These are phyloP conservation scores for Neotragus moschatus DNA, from an alignment of 2,113 vertebrate genomes.

Conservation along the genomic window DNA sequence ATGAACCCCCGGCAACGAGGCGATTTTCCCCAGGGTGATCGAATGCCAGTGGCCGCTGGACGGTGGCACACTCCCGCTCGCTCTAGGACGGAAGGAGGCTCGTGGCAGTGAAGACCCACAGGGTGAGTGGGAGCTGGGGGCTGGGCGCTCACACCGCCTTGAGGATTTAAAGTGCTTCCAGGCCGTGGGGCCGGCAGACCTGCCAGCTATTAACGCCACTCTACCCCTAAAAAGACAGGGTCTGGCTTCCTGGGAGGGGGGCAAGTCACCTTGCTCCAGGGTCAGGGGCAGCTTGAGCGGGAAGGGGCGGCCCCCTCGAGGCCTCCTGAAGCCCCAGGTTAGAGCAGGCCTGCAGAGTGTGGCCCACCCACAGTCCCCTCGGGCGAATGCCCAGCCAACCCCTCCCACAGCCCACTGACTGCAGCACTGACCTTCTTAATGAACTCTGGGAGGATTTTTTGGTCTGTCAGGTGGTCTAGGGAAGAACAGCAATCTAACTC, in stretches of 20 bases:
- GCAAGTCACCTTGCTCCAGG: not conserved
- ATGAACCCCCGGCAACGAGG: not conserved
- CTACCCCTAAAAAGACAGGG: not conserved
- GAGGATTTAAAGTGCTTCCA: not conserved
- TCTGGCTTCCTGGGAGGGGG: no score
- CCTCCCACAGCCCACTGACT: rapidly evolving
- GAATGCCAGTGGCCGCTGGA: not conserved
- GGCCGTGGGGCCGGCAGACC: not conserved
- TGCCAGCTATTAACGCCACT: not conserved
- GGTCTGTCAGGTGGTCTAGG: constrained; percentile 85
- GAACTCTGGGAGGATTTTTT: constrained; percentile 93
- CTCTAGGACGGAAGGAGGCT: not conserved
- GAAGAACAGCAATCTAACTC: constrained; percentile 91
- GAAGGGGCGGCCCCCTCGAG: rapidly evolving
- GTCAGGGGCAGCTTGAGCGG: not conserved
- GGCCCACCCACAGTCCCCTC: not conserved
- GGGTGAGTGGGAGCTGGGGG: not conserved
- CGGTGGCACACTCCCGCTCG: rapidly evolving
- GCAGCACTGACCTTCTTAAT: constrained; percentile 91
- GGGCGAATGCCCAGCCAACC: rapidly evolving
- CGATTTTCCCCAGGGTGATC: not conserved
- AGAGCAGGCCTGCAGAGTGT: no score
- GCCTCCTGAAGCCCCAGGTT: not conserved
- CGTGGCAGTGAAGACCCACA: not conserved
- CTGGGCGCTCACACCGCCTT: not conserved